Evolutionary conservation across 2,113 vertebrate species (phyloP).

Genomic region (Hippocampus guttulatus): DNA sequence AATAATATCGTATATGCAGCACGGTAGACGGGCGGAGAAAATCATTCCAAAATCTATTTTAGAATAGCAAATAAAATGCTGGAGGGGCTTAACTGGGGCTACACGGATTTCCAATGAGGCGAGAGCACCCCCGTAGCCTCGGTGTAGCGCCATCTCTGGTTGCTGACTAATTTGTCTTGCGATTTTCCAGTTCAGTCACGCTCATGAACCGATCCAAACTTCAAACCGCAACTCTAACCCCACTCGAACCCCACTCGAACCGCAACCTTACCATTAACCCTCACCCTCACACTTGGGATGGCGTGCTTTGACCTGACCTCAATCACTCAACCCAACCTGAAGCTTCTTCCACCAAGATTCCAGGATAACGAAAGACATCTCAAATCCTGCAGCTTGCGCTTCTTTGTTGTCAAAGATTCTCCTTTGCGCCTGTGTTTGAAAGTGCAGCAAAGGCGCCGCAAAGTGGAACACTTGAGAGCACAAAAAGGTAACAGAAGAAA

Average conservation of each 20-base stretch:
- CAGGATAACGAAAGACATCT: background rate
- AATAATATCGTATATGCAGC: too few relatives aligned
- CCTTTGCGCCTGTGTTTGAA: conserved; percentile 23
- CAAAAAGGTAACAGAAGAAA: conserved; percentile 63
- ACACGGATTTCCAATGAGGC: too few relatives aligned
- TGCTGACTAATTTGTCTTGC: background rate
- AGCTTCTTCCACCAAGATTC: background rate
- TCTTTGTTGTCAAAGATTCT: conserved; percentile 13
- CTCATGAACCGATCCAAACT: background rate
- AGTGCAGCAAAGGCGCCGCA: conserved; percentile 38
- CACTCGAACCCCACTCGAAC: background rate
- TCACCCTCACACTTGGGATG: background rate
- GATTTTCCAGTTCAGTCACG: background rate
- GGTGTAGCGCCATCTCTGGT: background rate
- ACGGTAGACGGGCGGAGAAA: too few relatives aligned
- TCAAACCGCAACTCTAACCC: background rate
- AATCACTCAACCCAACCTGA: background rate
- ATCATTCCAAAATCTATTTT: too few relatives aligned
- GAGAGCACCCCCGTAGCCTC: too few relatives aligned
- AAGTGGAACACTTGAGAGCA: conserved; percentile 46
- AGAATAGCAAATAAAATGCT: too few relatives aligned
- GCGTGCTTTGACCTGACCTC: background rate
- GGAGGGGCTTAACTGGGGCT: too few relatives aligned
- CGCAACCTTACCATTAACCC: background rate
- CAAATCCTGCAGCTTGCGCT: conserved; percentile 12